These are phyloP conservation scores for Camponotus pennsylvanicus DNA, from an alignment of 1,140 invertebrate species.

Conservation along the genomic window DNA sequence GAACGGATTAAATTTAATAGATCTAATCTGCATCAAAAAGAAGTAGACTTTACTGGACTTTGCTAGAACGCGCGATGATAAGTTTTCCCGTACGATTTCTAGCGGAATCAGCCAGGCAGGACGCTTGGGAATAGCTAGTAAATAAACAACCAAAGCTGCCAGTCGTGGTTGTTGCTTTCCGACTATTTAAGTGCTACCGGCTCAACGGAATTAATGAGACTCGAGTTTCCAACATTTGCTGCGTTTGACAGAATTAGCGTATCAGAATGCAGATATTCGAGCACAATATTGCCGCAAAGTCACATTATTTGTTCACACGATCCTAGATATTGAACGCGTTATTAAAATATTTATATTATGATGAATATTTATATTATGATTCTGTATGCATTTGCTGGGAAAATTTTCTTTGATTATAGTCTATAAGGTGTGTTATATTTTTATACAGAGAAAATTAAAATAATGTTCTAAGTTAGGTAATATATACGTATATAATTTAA, in stretches of 20 bases:
- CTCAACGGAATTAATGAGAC: conserved; percentile 70
- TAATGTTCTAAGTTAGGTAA: background rate
- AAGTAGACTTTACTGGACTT: background rate
- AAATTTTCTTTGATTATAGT: background rate
- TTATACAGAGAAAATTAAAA: background rate
- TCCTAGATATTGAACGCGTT: conserved; percentile 27
- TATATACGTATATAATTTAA: background rate
- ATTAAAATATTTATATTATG: background rate
- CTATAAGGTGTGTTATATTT: background rate
- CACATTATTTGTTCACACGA: conserved; percentile 43
- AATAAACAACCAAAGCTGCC: conserved; percentile 57
- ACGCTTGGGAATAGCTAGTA: conserved; percentile 65
- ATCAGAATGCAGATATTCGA: conserved; percentile 71
- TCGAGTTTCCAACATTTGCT: conserved; percentile 66
- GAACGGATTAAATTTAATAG: background rate
- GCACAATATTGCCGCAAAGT: conserved; percentile 16
- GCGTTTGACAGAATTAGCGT: conserved; percentile 66
- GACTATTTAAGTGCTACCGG: conserved; percentile 66
- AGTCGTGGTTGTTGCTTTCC: conserved; percentile 41
- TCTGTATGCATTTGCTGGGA: background rate
- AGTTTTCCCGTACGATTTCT: conserved; percentile 40
- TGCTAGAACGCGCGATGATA: conserved; percentile 25
- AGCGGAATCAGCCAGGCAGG: conserved; percentile 49
- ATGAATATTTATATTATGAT: conserved; percentile 3
- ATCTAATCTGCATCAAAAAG: background rate